A percentile compares a stretch with the other conserved stretches of the same genome.
Conservation (phyloP, 2,113 vertebrate genomes). For the Bambusicola thoracicus region DNA sequence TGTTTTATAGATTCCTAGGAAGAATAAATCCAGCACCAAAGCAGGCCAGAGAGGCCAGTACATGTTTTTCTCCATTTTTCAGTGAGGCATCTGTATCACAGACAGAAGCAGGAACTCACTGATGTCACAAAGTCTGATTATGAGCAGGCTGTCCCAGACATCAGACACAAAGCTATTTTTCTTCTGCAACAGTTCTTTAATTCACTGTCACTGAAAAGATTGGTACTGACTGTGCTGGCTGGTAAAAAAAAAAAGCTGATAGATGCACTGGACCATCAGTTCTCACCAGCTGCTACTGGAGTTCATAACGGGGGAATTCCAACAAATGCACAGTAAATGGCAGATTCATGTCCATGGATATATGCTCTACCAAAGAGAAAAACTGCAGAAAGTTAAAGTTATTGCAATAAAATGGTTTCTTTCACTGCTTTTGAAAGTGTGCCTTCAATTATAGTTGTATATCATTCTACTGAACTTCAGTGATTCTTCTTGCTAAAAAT, state of each 20-base stretch:
- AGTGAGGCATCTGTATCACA: neutral
- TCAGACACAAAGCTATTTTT: neutral
- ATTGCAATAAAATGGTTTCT: neutral
- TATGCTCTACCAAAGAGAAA: neutral
- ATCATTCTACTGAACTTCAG: neutral
- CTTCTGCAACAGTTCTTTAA: neutral
- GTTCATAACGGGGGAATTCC: neutral
- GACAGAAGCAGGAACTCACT: neutral
- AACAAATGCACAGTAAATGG: neutral
- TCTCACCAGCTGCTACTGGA: neutral
- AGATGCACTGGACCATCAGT: neutral
- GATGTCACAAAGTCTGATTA: neutral
- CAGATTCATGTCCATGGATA: neutral
- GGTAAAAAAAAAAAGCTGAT: neutral
- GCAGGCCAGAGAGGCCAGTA: neutral
- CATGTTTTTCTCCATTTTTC: neutral
- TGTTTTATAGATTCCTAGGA: neutral
- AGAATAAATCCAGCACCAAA: neutral
- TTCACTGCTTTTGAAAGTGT: neutral
- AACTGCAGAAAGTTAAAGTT: neutral
- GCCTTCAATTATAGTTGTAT: neutral
- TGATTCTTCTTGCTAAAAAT: slow-evolving; percentile 23
- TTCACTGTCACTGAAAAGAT: neutral
- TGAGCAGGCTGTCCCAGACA: neutral
- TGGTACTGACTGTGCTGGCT: neutral